Evolutionary conservation across 1,140 invertebrate species (phyloP).

Genomic region (Brevipalpus yothersi): DNA sequence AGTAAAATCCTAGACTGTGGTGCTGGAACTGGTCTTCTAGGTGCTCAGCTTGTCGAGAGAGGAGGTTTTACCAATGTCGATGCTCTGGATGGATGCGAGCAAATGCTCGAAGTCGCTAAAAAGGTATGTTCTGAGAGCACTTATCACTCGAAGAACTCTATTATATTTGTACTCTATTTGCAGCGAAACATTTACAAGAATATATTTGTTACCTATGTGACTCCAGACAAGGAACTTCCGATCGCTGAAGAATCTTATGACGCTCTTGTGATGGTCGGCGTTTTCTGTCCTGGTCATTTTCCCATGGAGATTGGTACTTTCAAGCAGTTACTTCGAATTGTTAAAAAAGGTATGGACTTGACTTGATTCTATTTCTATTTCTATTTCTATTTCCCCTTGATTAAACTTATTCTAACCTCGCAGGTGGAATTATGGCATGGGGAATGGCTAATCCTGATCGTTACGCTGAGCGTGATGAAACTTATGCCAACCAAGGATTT

Average conservation of each 20-base stretch:
- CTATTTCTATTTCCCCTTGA: neutral
- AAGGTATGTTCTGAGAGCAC: neutral
- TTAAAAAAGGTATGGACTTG: slow-evolving; percentile 10
- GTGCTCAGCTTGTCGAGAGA: neutral
- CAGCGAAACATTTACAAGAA: slow-evolving; percentile 7
- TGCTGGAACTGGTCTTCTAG: neutral
- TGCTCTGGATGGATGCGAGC: neutral
- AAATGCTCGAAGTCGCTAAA: neutral
- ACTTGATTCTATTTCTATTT: neutral
- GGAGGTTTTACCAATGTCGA: neutral
- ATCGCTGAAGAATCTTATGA: slow-evolving; percentile 11
- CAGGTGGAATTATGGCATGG: neutral
- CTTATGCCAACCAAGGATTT: neutral
- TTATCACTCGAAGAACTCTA: neutral
- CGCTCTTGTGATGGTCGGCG: slow-evolving; percentile 10
- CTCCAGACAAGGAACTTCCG: slow-evolving; percentile 3
- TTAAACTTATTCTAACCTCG: neutral
- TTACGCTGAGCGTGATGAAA: neutral
- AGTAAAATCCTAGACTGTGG: neutral
- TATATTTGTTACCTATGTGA: slow-evolving; percentile 6
- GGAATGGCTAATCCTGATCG: neutral
- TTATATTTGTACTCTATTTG: neutral
- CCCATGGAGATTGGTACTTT: slow-evolving; percentile 8
- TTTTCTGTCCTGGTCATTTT: slow-evolving; percentile 12
- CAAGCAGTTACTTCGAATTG: slow-evolving; percentile 8